These are phyloP conservation scores for human DNA, from an alignment of 2,113 vertebrate genomes.

Conservation along the genomic window DNA sequence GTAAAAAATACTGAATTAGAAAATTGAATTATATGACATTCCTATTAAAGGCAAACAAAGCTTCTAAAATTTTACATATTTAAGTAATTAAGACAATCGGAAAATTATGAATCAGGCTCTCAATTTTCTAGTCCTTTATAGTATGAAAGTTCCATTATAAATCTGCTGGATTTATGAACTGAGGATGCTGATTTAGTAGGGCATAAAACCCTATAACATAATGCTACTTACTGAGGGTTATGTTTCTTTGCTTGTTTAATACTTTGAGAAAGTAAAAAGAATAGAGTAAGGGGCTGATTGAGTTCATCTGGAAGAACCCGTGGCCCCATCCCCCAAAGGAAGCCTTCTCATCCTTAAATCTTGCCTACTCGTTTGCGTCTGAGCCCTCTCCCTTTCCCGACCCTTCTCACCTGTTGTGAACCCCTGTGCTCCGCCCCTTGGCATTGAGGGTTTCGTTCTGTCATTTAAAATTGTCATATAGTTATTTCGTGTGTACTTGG, in stretches of 20 bases:
- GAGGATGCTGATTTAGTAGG: background rate
- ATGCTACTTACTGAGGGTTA: background rate
- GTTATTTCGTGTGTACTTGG: background rate
- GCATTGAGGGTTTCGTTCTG: background rate
- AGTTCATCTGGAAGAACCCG: background rate
- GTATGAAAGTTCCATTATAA: background rate
- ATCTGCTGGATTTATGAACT: background rate
- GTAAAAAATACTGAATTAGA: conserved; percentile 40
- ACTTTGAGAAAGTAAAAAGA: background rate
- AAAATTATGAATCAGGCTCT: conserved; percentile 17
- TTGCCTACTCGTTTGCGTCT: background rate
- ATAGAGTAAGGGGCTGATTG: background rate
- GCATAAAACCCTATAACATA: background rate
- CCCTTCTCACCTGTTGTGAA: background rate
- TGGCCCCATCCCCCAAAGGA: rapidly evolving
- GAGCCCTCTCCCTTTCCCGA: background rate
- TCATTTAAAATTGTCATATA: background rate
- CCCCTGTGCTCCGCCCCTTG: no score
- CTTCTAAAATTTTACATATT: conserved; percentile 23
- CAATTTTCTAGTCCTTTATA: background rate
- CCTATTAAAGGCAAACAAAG: conserved; percentile 24
- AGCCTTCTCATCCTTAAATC: no score
- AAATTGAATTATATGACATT: conserved; percentile 48
- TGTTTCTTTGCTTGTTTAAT: background rate
- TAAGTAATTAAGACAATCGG: conserved; percentile 59